Evolutionary conservation across 2,797 vertebrate species (phyloP).

Genomic region (Stomatorhinus walkeri): DNA sequence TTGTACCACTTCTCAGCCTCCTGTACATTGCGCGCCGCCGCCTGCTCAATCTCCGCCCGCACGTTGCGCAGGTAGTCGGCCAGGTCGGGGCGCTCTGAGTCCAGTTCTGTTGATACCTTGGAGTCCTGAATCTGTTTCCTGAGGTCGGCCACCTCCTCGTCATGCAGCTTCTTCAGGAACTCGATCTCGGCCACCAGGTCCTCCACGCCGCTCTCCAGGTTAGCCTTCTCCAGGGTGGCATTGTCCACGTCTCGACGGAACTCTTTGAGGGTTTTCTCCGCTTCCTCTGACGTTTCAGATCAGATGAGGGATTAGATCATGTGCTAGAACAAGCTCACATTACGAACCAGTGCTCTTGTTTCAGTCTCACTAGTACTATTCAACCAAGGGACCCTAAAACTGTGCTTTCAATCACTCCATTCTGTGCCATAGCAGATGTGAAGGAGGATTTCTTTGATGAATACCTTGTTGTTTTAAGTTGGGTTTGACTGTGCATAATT

Average conservation of each 20-base stretch:
- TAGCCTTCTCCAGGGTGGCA: slow-evolving; percentile 67
- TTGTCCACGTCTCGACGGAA: slow-evolving; percentile 71
- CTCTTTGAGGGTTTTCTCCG: slow-evolving; percentile 65
- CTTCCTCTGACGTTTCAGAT: slow-evolving; percentile 49
- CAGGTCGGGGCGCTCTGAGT: slow-evolving; percentile 23
- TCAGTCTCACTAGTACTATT: not conserved
- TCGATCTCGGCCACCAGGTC: slow-evolving; percentile 60
- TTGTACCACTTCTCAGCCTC: slow-evolving; percentile 79
- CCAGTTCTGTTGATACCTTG: slow-evolving; percentile 24
- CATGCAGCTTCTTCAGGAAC: slow-evolving; percentile 65
- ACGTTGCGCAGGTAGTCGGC: slow-evolving; percentile 18
- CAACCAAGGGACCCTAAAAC: not conserved
- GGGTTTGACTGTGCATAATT: not conserved
- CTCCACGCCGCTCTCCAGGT: slow-evolving; percentile 60
- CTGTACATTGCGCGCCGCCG: slow-evolving; percentile 64
- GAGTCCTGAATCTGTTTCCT: slow-evolving; percentile 33
- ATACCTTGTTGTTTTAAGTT: not conserved
- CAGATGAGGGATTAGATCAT: not conserved
- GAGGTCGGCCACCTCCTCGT: slow-evolving; percentile 65
- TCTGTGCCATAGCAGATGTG: not conserved
- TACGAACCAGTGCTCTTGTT: not conserved
- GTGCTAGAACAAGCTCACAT: not conserved
- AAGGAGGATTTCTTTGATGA: not conserved
- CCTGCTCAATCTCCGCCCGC: slow-evolving; percentile 39
- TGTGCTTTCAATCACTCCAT: not conserved